Evolutionary conservation across 2,797 vertebrate genomes (phyloP).

Genomic region (Petrocephalus schoutedeni): DNA sequence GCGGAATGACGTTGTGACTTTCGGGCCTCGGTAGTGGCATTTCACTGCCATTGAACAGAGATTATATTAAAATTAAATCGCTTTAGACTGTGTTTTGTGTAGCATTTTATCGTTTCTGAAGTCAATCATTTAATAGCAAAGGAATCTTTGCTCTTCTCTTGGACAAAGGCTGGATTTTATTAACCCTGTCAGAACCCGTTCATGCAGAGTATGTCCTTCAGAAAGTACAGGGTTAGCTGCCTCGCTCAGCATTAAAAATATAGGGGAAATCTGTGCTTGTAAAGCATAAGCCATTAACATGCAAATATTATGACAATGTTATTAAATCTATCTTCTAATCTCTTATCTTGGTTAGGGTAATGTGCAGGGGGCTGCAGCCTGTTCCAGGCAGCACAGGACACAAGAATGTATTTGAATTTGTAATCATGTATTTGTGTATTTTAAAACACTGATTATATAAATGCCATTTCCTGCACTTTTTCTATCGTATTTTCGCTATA

Average conservation of each 20-base stretch:
- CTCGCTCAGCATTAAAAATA: background rate
- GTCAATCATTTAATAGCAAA: background rate
- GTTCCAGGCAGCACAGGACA: too few relatives aligned
- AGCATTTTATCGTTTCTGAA: background rate
- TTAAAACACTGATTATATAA: too few relatives aligned
- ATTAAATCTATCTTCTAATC: background rate
- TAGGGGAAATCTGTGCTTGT: background rate
- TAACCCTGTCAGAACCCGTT: background rate
- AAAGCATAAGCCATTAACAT: background rate
- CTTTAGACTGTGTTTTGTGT: background rate
- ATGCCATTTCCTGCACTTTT: background rate
- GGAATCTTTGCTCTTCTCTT: background rate
- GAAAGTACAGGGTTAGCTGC: background rate
- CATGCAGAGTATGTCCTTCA: background rate
- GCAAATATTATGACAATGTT: background rate
- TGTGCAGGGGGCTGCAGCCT: background rate
- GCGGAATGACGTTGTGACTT: background rate
- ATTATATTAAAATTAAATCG: slow-evolving; percentile 1
- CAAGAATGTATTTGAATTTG: too few relatives aligned
- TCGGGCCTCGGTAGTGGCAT: background rate
- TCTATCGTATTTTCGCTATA: background rate
- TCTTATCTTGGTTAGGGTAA: background rate
- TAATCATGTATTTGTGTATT: too few relatives aligned
- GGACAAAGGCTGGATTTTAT: background rate
- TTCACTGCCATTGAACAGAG: background rate